Percentiles rank a stretch among this genome's conserved stretches.
Conservation (phyloP, 2,797 vertebrate species). For the Leptodactylus fallax region DNA sequence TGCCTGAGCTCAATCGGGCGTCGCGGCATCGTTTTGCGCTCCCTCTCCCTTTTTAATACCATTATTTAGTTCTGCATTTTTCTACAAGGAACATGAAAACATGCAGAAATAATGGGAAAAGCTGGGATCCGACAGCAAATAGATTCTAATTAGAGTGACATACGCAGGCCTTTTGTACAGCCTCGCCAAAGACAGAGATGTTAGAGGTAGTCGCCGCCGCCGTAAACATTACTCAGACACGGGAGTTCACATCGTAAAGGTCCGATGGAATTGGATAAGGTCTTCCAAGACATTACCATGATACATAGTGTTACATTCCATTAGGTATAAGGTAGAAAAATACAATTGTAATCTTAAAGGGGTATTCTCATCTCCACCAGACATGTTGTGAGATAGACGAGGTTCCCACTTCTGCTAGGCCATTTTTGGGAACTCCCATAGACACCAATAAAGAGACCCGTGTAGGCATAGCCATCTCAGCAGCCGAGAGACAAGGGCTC, state of each 20-base stretch:
- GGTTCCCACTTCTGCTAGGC: too few species aligned
- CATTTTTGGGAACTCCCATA: too few species aligned
- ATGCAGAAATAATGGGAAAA: slow-evolving; percentile 29
- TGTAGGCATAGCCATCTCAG: too few species aligned
- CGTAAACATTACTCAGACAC: neutral
- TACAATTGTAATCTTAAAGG: neutral
- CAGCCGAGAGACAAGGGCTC: too few species aligned
- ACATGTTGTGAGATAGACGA: too few species aligned
- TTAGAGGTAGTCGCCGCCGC: neutral
- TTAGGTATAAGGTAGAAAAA: neutral
- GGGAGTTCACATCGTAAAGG: neutral
- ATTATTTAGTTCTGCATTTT: slow-evolving; percentile 32
- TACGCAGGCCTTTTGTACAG: too few species aligned
- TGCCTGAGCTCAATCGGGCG: slow-evolving; percentile 51
- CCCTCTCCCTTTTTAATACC: slow-evolving; percentile 36
- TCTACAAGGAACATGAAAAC: slow-evolving; percentile 8
- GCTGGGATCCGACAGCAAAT: neutral
- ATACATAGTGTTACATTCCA: neutral
- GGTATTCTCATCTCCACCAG: too few species aligned
- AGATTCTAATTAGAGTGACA: slow-evolving; percentile 36
- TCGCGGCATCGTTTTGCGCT: slow-evolving; percentile 26
- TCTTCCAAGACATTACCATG: neutral
- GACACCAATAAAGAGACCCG: too few species aligned
- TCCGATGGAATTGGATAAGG: neutral
- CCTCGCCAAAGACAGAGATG: neutral